Conservation (phyloP, 2,113 vertebrate species). For the Ciconia boyciana region DNA sequence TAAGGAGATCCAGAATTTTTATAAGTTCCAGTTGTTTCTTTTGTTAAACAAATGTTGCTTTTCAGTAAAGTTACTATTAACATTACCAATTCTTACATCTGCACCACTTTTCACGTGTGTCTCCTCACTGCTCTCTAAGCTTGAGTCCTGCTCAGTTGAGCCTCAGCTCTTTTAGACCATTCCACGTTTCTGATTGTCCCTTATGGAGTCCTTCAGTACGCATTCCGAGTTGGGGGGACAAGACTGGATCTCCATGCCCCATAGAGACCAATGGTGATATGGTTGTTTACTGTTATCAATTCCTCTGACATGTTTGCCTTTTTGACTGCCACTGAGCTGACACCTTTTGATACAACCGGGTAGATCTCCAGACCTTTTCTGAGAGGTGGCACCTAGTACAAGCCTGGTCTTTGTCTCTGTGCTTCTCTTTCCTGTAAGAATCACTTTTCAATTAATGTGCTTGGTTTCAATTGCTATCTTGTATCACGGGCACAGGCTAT, state of each 20-base stretch:
- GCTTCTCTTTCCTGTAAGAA: not conserved
- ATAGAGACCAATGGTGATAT: fast-evolving
- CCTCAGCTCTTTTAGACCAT: fast-evolving
- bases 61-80: not conserved
- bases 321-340: not conserved
- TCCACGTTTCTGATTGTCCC: not conserved
- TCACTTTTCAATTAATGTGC: not conserved
- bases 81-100: fast-evolving
- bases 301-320: not conserved
- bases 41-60: not conserved
- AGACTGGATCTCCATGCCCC: not conserved
- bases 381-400: not conserved
- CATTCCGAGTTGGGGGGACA: fast-evolving
- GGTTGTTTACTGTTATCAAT: not conserved
- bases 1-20: not conserved
- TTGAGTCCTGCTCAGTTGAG: not conserved
- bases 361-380: not conserved
- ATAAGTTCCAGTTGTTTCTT: not conserved
- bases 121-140: not conserved
- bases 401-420: not conserved
- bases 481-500: not conserved
- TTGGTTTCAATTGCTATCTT: fast-evolving
- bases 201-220: fast-evolving
- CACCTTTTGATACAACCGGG: not conserved
- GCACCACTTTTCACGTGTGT: not conserved